A percentile compares a stretch with the other conserved stretches of the same genome.
Conservation (phyloP, 2,888 invertebrate genomes). For the Augochlorella aurata region DNA sequence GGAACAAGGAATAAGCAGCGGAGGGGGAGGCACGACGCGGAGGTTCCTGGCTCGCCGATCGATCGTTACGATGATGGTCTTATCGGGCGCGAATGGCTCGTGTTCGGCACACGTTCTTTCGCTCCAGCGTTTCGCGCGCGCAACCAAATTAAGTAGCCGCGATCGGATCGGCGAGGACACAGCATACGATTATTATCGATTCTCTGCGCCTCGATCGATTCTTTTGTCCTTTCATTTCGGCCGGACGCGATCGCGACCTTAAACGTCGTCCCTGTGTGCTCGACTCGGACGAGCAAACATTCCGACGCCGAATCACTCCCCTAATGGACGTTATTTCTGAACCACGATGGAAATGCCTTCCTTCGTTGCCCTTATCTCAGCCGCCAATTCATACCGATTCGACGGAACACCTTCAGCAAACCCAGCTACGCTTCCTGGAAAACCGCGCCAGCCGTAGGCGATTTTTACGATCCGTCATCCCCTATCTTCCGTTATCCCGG, state of each 20-base stretch:
- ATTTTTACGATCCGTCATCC: not conserved
- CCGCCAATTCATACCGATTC: not conserved
- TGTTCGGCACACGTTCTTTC: not conserved
- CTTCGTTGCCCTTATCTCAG: not conserved
- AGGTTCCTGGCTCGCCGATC: not conserved
- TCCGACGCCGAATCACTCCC: conserved; percentile 6
- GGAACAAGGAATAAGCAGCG: not conserved
- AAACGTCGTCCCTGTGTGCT: not conserved
- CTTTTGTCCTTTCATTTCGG: not conserved
- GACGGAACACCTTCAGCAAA: not conserved
- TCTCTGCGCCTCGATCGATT: not conserved
- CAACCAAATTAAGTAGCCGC: too few relatives aligned
- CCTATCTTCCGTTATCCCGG: not conserved
- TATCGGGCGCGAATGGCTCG: not conserved
- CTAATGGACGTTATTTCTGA: not conserved
- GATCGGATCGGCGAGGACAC: too few relatives aligned
- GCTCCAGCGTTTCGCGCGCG: too few relatives aligned
- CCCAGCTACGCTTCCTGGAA: not conserved
- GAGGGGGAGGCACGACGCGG: not conserved
- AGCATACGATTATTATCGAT: too few relatives aligned
- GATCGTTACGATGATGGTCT: not conserved
- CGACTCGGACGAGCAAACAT: not conserved
- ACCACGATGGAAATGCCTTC: not conserved
- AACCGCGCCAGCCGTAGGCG: not conserved
- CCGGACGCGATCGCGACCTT: not conserved